A percentile compares a stretch with the other conserved stretches of the same genome.
phyloP scores from a whole-genome alignment of 2,113 vertebrate species.

The Anas platyrhynchos region DNA sequence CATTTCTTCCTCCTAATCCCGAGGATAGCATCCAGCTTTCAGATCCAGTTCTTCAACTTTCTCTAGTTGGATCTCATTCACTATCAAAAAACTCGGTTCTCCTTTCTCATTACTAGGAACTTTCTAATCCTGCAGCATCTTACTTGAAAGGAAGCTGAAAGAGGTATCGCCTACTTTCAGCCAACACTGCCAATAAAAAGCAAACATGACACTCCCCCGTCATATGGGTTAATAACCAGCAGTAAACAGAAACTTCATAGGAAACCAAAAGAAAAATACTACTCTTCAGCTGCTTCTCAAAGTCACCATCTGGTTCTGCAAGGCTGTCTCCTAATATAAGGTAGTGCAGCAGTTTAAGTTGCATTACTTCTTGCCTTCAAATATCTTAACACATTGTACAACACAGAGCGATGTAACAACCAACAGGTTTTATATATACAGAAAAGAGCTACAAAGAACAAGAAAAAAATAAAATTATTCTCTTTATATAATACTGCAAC shows the following conservation, averaged over 20 bases:
- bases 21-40: background rate
- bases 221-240: background rate
- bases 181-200: background rate
- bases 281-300: background rate
- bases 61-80: background rate
- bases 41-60: background rate
- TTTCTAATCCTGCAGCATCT: background rate
- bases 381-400: background rate
- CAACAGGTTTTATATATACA: background rate
- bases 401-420: background rate
- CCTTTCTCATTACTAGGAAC: background rate
- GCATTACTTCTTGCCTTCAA: background rate
- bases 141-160: background rate
- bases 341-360: background rate
- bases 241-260: background rate
- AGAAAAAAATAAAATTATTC: background rate
- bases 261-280: background rate
- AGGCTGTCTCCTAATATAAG: background rate
- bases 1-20: background rate
- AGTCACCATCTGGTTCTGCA: background rate
- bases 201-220: background rate
- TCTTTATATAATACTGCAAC: background rate
- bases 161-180: background rate
- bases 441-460: background rate
- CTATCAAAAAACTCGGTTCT: background rate